Evolutionary conservation across 2,888 invertebrate species (phyloP).

Genomic region (Stenurella melanura): DNA sequence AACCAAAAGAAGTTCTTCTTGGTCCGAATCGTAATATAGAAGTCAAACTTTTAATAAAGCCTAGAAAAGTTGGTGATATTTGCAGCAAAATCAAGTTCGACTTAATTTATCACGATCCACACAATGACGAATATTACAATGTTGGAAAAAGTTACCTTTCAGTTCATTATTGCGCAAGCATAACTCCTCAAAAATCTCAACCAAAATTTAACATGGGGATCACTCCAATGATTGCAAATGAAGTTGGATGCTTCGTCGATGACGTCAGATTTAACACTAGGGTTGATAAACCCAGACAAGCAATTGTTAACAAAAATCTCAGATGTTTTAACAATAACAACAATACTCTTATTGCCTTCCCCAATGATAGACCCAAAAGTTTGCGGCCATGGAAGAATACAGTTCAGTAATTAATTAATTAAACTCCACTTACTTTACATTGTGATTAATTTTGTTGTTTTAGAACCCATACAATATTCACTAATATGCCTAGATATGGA

Average conservation of each 20-base stretch:
- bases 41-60: slow-evolving; percentile 56
- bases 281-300: slow-evolving; percentile 60
- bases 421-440: not conserved
- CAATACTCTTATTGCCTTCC: slow-evolving; percentile 68
- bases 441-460: slow-evolving; percentile 37
- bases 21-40: slow-evolving; percentile 53
- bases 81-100: slow-evolving; percentile 59
- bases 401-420: slow-evolving; percentile 51
- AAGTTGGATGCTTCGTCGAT: slow-evolving; percentile 68
- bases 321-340: slow-evolving; percentile 54
- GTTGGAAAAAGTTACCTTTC: slow-evolving; percentile 44
- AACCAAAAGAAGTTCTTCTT: slow-evolving; percentile 55
- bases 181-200: not conserved
- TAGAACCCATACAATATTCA: slow-evolving; percentile 68
- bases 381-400: slow-evolving; percentile 65
- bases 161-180: slow-evolving; percentile 15
- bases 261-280: slow-evolving; percentile 63
- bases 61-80: slow-evolving; percentile 59
- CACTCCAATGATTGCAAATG: slow-evolving; percentile 66
- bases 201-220: slow-evolving; percentile 67
- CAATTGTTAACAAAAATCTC: slow-evolving; percentile 56
- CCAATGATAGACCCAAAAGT: slow-evolving; percentile 67
- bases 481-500: slow-evolving; percentile 62
- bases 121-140: slow-evolving; percentile 38
- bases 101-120: slow-evolving; percentile 56